Evolutionary conservation across 2,113 vertebrate species (phyloP).

Genomic region (Oreotragus oreotragus): DNA sequence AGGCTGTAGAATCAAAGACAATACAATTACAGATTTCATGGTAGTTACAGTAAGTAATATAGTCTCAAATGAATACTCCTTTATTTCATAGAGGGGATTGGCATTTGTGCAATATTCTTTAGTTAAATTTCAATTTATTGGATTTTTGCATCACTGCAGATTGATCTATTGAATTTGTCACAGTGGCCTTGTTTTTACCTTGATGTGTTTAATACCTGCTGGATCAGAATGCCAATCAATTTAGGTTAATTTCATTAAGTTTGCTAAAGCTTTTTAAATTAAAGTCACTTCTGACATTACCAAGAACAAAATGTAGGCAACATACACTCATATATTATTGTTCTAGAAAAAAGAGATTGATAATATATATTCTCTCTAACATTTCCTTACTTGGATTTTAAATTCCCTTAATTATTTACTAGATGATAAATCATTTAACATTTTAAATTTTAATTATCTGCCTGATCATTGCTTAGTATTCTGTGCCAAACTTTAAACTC

Average conservation of each 20-base stretch:
- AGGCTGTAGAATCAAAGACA: slow-evolving; percentile 40
- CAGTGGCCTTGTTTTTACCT: slow-evolving; percentile 72
- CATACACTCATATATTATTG: slow-evolving; percentile 28
- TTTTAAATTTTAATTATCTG: slow-evolving; percentile 85
- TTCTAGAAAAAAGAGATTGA: slow-evolving; percentile 49
- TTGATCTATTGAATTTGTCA: slow-evolving; percentile 72
- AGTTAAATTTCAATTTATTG: slow-evolving; percentile 70
- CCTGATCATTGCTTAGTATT: slow-evolving; percentile 80
- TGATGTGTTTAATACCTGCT: slow-evolving; percentile 68
- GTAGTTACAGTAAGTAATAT: slow-evolving; percentile 45
- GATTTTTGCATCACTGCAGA: slow-evolving; percentile 69
- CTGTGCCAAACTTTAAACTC: slow-evolving; percentile 79
- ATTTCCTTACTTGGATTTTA: slow-evolving; percentile 75
- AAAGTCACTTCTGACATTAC: slow-evolving; percentile 20
- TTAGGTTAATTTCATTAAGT: slow-evolving; percentile 73
- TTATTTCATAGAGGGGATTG: slow-evolving; percentile 50
- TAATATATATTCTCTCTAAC: slow-evolving; percentile 58
- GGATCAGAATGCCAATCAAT: slow-evolving; percentile 67
- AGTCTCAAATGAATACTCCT: slow-evolving; percentile 68
- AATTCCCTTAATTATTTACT: slow-evolving; percentile 83
- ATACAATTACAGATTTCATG: slow-evolving; percentile 56
- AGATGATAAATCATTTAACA: slow-evolving; percentile 84
- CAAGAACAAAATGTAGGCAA: slow-evolving; percentile 52
- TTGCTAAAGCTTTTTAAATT: slow-evolving; percentile 75
- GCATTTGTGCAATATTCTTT: slow-evolving; percentile 61